phyloP scores from a whole-genome alignment of 2,888 invertebrate genomes.

The Apotomis betuletana region DNA sequence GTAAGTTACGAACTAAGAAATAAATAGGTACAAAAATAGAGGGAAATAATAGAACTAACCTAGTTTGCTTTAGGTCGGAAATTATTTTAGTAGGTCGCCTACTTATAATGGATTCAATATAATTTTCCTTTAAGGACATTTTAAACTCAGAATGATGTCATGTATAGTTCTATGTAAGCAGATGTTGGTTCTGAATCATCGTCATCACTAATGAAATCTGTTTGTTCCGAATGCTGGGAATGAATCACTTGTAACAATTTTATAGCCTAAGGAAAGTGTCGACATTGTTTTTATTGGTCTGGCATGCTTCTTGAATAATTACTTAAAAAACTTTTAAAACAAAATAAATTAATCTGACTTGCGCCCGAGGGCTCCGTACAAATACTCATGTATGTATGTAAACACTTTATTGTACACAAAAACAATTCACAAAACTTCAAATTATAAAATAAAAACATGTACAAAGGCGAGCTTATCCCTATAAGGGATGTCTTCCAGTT shows the following conservation, averaged over 20 bases:
- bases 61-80: constrained; percentile 1
- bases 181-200: constrained; percentile 49
- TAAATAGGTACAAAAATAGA: background rate
- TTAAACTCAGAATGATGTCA: constrained; percentile 50
- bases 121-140: constrained; percentile 32
- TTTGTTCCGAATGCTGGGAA: constrained; percentile 18
- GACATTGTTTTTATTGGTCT: too few relatives aligned
- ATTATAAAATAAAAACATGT: too few relatives aligned
- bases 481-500: too few relatives aligned
- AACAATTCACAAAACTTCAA: too few relatives aligned
- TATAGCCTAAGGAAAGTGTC: background rate
- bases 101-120: constrained; percentile 6
- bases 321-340: too few relatives aligned
- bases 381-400: too few relatives aligned
- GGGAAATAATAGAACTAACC: constrained; percentile 19
- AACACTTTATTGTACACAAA: too few relatives aligned
- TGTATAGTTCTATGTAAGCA: constrained; percentile 59
- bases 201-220: constrained; percentile 21
- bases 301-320: too few relatives aligned
- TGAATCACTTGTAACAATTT: constrained; percentile 6
- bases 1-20: too few relatives aligned
- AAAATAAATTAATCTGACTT: too few relatives aligned
- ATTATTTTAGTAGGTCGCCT: background rate
- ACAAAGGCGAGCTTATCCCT: too few relatives aligned
- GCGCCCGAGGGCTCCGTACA: too few relatives aligned